Conservation (phyloP, 2,113 vertebrate species). For the Elaphurus davidianus region DNA sequence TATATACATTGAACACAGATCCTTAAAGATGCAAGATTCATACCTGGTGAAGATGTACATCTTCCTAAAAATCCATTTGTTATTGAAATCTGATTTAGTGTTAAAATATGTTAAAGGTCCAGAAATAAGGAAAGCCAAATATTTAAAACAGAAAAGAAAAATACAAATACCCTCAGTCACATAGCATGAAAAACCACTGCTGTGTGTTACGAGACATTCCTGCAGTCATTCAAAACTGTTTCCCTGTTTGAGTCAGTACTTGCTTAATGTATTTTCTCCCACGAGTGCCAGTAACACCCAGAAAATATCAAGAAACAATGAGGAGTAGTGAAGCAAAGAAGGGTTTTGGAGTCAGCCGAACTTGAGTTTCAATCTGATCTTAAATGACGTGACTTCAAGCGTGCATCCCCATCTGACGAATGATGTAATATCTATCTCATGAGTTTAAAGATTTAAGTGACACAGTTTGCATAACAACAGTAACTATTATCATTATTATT, state of each 20-base stretch:
- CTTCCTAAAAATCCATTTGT: conserved; percentile 13
- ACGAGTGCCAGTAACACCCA: background rate
- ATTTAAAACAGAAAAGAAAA: conserved; percentile 6
- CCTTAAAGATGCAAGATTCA: background rate
- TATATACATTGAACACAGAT: background rate
- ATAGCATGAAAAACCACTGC: conserved; percentile 59
- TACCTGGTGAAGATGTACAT: conserved; percentile 28
- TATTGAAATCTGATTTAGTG: background rate
- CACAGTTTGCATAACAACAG: background rate
- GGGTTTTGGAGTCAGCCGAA: conserved; percentile 1
- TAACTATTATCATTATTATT: background rate
- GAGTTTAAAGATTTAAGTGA: background rate
- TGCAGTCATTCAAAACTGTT: conserved; percentile 68
- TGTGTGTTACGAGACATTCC: conserved; percentile 49
- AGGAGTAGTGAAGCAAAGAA: conserved; percentile 15
- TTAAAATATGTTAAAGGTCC: background rate
- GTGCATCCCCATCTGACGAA: background rate
- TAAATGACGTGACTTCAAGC: background rate
- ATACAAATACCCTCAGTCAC: background rate
- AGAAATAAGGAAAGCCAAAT: conserved; percentile 40
- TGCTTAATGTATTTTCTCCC: background rate
- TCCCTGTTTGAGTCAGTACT: conserved; percentile 56
- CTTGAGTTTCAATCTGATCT: conserved; percentile 9
- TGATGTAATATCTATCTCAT: background rate
- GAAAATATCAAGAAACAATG: conserved; percentile 35